Percentiles rank a stretch among this genome's conserved stretches.
phyloP scores from a whole-genome alignment of 2,113 vertebrate species.

The Naja naja region DNA sequence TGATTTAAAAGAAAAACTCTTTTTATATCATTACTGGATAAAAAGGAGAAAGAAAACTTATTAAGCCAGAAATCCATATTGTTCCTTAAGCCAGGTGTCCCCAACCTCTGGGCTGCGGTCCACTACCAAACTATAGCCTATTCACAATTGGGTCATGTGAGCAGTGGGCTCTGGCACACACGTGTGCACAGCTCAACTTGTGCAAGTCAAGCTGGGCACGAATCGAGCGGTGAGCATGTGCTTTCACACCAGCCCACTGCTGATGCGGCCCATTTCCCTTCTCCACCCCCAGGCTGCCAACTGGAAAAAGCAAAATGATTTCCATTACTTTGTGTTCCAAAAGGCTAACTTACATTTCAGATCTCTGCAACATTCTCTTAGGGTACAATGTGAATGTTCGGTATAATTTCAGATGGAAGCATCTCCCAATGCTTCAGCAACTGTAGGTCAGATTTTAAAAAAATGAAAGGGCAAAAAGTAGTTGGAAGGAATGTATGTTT shows the following conservation, averaged over 20 bases:
- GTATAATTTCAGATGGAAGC: slow-evolving; percentile 21
- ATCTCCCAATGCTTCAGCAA: background rate
- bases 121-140: background rate
- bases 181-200: background rate
- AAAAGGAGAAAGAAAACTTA: background rate
- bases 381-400: background rate
- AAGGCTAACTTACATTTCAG: background rate
- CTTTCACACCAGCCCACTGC: background rate
- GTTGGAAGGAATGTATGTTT: slow-evolving; percentile 51
- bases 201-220: background rate
- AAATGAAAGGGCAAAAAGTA: slow-evolving; percentile 24
- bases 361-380: background rate
- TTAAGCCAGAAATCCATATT: background rate
- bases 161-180: rapidly evolving
- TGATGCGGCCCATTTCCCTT: background rate
- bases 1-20: background rate
- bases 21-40: background rate
- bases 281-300: no score
- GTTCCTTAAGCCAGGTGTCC: background rate
- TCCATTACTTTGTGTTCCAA: background rate
- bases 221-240: background rate
- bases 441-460: background rate
- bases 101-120: background rate
- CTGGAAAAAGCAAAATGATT: background rate
- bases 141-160: background rate